Percentiles rank a stretch among this genome's conserved stretches.
phyloP scores from a whole-genome alignment of 2,888 invertebrate genomes.

The Oeneis ivallda region DNA sequence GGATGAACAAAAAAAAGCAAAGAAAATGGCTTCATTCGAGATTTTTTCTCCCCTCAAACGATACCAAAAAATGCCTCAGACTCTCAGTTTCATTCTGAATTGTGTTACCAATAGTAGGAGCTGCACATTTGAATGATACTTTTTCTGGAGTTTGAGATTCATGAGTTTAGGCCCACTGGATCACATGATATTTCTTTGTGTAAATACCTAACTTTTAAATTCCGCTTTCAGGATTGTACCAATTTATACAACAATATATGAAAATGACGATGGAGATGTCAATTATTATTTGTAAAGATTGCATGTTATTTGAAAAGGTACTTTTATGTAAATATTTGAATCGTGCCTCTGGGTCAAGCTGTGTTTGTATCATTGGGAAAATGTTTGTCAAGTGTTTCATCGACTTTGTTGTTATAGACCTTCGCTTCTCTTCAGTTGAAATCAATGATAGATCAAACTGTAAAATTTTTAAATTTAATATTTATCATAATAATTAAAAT shows the following conservation, averaged over 20 bases:
- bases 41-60: no score
- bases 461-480: neutral
- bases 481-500: no score
- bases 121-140: no score
- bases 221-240: conserved; percentile 58
- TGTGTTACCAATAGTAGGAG: no score
- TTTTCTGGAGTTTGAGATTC: no score
- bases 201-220: conserved; percentile 9
- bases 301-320: conserved; percentile 36
- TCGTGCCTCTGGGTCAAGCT: conserved; percentile 26
- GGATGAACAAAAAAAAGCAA: no score
- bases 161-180: no score
- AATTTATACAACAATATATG: conserved; percentile 62
- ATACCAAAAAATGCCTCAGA: no score
- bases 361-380: conserved; percentile 27
- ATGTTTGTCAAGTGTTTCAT: conserved; percentile 18
- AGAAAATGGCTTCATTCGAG: no score
- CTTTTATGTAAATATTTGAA: conserved; percentile 32
- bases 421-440: neutral
- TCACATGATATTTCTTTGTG: neutral
- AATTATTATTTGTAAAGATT: conserved; percentile 38
- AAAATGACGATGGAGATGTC: conserved; percentile 63
- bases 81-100: no score
- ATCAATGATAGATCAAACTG: neutral
- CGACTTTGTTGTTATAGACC: neutral